These are phyloP conservation scores for Podabrus alpinus DNA, from an alignment of 2,888 invertebrate species.

Conservation along the genomic window DNA sequence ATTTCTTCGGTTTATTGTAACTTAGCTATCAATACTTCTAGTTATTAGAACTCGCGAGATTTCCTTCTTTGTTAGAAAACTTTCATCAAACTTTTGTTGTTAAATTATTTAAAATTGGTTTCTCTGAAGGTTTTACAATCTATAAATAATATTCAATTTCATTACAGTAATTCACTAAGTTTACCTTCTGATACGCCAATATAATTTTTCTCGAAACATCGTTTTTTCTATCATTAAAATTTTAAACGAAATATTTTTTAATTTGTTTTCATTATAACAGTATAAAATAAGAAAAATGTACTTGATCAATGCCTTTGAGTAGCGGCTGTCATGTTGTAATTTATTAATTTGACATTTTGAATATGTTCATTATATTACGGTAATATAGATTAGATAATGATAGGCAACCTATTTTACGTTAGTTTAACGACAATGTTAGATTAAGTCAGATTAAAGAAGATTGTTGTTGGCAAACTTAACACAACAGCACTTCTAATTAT, in stretches of 20 bases:
- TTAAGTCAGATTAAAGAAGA: slow-evolving; percentile 4
- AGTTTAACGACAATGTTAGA: slow-evolving; percentile 2
- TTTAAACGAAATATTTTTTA: neutral
- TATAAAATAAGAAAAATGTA: neutral
- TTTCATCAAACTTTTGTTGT: neutral
- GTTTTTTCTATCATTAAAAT: neutral
- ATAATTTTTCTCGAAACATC: too few relatives aligned
- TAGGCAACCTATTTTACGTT: slow-evolving; percentile 2
- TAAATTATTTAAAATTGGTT: neutral
- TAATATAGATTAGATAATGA: slow-evolving; percentile 4
- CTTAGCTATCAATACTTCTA: neutral
- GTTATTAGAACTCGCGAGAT: neutral
- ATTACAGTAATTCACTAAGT: neutral
- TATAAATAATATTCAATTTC: neutral
- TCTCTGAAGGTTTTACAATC: neutral
- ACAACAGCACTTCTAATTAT: neutral
- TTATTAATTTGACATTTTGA: slow-evolving; percentile 1
- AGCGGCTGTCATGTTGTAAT: neutral
- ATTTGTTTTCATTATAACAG: neutral
- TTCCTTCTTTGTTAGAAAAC: neutral
- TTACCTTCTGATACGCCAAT: too few relatives aligned
- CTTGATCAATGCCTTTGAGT: neutral
- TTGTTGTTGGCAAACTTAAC: slow-evolving; percentile 3
- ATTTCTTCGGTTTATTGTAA: neutral
- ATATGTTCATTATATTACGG: neutral